Percentiles rank a stretch among this genome's conserved stretches.
phyloP scores from a whole-genome alignment of 2,888 invertebrate species.

The Allacma fusca region DNA sequence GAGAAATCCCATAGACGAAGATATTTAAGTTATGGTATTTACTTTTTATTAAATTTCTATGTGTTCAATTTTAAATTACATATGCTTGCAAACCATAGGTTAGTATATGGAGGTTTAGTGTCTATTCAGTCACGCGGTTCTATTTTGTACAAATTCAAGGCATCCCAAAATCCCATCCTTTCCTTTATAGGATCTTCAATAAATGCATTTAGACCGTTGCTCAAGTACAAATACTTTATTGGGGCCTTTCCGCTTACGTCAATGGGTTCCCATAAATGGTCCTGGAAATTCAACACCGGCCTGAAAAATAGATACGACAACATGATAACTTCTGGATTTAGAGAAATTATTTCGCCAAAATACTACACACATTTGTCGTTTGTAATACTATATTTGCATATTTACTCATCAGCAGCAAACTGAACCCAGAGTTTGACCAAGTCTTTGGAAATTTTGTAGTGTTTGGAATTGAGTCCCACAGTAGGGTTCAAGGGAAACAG shows the following conservation, averaged over 20 bases:
- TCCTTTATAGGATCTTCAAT: conserved; percentile 2
- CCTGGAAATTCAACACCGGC: neutral
- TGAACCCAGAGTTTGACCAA: conserved; percentile 10
- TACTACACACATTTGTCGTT: neutral
- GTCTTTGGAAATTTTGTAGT: conserved; percentile 15
- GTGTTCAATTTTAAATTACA: too few species aligned
- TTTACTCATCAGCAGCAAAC: conserved; percentile 12
- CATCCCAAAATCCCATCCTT: conserved; percentile 16
- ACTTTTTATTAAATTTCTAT: too few species aligned
- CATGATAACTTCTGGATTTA: too few species aligned
- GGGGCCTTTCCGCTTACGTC: neutral
- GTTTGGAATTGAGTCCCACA: neutral
- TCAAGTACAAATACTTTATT: conserved; percentile 4
- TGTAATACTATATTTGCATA: neutral
- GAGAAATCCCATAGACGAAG: too few species aligned
- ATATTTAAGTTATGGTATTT: too few species aligned
- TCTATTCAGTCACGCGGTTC: neutral
- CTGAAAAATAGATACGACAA: neutral
- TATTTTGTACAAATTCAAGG: conserved; percentile 18
- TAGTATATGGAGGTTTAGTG: too few species aligned
- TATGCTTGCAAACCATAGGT: too few species aligned
- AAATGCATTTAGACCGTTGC: neutral
- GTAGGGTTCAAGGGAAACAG: neutral
- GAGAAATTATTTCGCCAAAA: too few species aligned
- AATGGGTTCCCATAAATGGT: conserved; percentile 4